phyloP scores from a whole-genome alignment of 2,888 invertebrate species.

The Psylliodes chrysocephalus region DNA sequence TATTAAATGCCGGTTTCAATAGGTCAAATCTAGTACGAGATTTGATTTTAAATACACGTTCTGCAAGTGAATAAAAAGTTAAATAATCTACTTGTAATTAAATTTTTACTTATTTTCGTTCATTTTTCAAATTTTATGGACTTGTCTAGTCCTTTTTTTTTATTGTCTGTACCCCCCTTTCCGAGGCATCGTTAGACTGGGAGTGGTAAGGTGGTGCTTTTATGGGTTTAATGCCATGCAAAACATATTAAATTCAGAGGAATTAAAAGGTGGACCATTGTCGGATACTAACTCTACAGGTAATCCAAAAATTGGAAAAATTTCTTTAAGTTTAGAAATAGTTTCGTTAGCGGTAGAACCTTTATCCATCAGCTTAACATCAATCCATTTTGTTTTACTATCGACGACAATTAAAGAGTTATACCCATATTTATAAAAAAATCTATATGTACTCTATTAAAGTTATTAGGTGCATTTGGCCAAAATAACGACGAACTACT shows the following conservation, averaged over 20 bases:
- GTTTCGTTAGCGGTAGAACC: constrained; percentile 38
- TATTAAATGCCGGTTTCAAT: constrained; percentile 33
- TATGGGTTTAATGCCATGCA: constrained; percentile 47
- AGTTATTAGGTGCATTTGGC: constrained; percentile 37
- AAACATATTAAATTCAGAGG: constrained; percentile 43
- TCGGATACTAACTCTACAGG: too few species aligned
- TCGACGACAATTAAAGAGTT: constrained; percentile 42
- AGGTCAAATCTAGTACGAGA: too few species aligned
- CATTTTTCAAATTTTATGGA: constrained; percentile 11
- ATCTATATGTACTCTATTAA: constrained; percentile 41
- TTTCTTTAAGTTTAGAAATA: constrained; percentile 31
- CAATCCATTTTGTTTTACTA: constrained; percentile 44
- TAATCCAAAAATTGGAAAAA: constrained; percentile 42
- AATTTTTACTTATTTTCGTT: background rate
- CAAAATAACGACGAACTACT: constrained; percentile 34
- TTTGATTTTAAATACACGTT: constrained; percentile 29
- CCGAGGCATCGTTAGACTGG: constrained; percentile 44
- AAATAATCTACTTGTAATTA: constrained; percentile 1
- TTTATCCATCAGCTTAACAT: constrained; percentile 44
- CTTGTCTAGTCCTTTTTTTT: constrained; percentile 40
- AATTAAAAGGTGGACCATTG: constrained; percentile 43
- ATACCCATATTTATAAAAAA: constrained; percentile 31
- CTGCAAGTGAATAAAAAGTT: constrained; percentile 22
- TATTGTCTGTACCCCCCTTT: constrained; percentile 44
- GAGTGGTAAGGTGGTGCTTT: constrained; percentile 46